phyloP scores from a whole-genome alignment of 2,888 invertebrate species.

The Tipula unca region DNA sequence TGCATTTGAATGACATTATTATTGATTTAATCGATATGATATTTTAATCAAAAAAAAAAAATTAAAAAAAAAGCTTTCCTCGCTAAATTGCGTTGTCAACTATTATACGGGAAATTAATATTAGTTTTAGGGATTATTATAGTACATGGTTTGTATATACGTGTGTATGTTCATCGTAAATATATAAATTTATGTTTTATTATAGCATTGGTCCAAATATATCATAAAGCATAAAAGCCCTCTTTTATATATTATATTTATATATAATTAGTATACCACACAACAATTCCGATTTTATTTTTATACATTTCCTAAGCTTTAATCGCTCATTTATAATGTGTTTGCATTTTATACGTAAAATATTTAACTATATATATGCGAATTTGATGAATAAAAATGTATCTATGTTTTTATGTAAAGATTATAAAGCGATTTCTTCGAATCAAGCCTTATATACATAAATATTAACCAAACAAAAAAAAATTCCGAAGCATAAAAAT shows the following conservation, averaged over 20 bases:
- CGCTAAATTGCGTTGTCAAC: neutral
- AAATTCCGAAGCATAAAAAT: neutral
- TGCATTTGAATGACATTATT: neutral
- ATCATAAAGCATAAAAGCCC: neutral
- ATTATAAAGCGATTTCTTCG: neutral
- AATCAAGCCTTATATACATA: neutral
- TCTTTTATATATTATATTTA: neutral
- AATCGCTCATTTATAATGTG: neutral
- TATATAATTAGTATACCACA: neutral
- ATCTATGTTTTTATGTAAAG: neutral
- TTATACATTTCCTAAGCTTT: neutral
- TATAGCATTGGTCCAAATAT: neutral
- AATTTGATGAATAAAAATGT: neutral
- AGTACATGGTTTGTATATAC: neutral
- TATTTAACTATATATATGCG: neutral
- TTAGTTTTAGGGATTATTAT: neutral
- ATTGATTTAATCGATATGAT: neutral
- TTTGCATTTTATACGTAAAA: neutral
- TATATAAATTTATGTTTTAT: neutral
- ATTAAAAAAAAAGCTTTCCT: neutral
- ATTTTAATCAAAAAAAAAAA: neutral
- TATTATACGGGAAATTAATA: neutral
- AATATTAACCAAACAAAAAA: neutral
- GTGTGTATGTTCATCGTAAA: neutral
- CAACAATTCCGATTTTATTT: neutral